A percentile compares a stretch with the other conserved stretches of the same genome.
Evolutionary conservation across 2,888 invertebrate genomes (phyloP).

Genomic region (Diloba caeruleocephala): DNA sequence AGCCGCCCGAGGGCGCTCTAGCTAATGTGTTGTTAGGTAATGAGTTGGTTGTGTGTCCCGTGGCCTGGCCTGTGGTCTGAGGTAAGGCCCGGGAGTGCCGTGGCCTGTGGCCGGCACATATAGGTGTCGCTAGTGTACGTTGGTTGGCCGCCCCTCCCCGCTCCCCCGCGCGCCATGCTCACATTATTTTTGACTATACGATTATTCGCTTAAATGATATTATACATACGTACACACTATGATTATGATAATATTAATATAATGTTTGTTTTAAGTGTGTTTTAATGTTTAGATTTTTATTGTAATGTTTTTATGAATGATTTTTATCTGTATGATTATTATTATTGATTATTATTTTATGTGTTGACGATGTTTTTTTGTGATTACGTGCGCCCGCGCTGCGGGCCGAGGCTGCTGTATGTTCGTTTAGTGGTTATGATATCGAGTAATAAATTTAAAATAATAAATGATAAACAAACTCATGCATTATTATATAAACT

Average conservation of each 20-base stretch:
- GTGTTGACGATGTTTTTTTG: slow-evolving; percentile 89
- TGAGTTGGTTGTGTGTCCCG: slow-evolving; percentile 44
- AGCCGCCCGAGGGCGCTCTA: slow-evolving; percentile 39
- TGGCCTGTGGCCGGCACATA: slow-evolving; percentile 12
- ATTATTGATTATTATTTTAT: slow-evolving; percentile 89
- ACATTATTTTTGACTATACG: slow-evolving; percentile 88
- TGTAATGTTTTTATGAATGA: slow-evolving; percentile 90
- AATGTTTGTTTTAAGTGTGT: slow-evolving; percentile 90
- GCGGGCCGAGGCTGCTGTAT: slow-evolving; percentile 84
- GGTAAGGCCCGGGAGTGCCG: slow-evolving; percentile 24
- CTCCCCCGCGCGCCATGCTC: slow-evolving; percentile 84
- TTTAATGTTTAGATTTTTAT: slow-evolving; percentile 90
- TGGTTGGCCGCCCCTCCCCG: slow-evolving; percentile 58
- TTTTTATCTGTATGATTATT: slow-evolving; percentile 89
- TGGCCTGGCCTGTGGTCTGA: slow-evolving; percentile 35
- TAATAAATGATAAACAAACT: slow-evolving; percentile 84
- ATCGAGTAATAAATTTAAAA: slow-evolving; percentile 86
- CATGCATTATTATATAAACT: slow-evolving; percentile 87
- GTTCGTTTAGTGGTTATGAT: slow-evolving; percentile 84
- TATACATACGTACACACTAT: slow-evolving; percentile 89
- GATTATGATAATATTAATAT: slow-evolving; percentile 89
- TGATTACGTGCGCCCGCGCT: slow-evolving; percentile 82
- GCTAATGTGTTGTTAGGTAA: slow-evolving; percentile 56
- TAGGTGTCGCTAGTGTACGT: slow-evolving; percentile 53
- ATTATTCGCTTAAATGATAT: slow-evolving; percentile 89